Percentiles rank a stretch among this genome's conserved stretches.
Conservation (phyloP, 2,113 vertebrate genomes). For the Festucalex cinctus region DNA sequence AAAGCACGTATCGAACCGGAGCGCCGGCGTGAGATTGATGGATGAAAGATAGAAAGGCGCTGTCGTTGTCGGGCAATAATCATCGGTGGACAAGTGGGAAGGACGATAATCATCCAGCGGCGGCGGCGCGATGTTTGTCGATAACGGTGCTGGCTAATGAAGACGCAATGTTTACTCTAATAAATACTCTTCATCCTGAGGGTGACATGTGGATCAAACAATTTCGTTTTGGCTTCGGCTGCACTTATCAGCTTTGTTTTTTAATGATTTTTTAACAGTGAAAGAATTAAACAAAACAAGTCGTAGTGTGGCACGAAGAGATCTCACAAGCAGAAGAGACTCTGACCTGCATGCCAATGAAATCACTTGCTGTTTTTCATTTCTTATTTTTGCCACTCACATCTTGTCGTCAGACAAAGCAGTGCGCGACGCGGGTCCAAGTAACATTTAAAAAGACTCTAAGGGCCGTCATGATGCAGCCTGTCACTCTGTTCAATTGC, state of each 20-base stretch:
- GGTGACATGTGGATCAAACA: slow-evolving; percentile 20
- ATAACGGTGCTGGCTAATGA: slow-evolving; percentile 33
- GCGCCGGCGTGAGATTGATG: slow-evolving; percentile 28
- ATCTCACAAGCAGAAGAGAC: slow-evolving; percentile 25
- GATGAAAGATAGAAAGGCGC: slow-evolving; percentile 24
- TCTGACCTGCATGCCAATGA: slow-evolving; percentile 44
- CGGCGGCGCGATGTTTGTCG: slow-evolving; percentile 21
- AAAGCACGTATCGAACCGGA: slow-evolving; percentile 19
- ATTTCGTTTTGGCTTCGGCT: slow-evolving; percentile 10
- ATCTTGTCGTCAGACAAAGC: slow-evolving; percentile 48
- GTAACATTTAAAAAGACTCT: slow-evolving; percentile 57
- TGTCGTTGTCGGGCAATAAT: slow-evolving; percentile 15
- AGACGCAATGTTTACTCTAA: slow-evolving; percentile 28
- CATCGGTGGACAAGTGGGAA: slow-evolving; percentile 32
- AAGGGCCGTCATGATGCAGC: slow-evolving; percentile 57
- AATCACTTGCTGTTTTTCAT: slow-evolving; percentile 54
- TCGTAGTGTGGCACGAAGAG: background rate
- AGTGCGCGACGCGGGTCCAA: slow-evolving; percentile 51
- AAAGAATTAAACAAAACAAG: background rate
- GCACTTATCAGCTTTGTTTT: background rate
- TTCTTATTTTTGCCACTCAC: slow-evolving; percentile 16
- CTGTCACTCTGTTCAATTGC: slow-evolving; percentile 70
- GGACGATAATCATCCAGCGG: slow-evolving; percentile 30
- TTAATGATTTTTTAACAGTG: background rate
- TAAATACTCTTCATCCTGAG: slow-evolving; percentile 24